Percentiles rank a stretch among this genome's conserved stretches.
phyloP scores from a whole-genome alignment of 2,797 vertebrate species.

The Cyclura pinguis region DNA sequence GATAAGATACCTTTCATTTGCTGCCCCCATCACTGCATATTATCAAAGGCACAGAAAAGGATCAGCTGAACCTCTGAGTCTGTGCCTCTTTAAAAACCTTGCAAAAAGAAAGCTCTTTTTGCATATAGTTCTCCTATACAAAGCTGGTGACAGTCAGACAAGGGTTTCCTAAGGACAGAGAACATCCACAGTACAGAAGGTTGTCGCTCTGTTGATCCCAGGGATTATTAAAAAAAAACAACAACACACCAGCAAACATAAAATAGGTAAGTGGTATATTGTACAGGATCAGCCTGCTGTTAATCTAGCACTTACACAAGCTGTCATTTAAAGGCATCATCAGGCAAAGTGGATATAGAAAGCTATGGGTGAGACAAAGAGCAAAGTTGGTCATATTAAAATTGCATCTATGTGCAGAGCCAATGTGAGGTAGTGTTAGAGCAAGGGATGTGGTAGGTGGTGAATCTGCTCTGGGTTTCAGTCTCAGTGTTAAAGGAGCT shows the following conservation, averaged over 20 bases:
- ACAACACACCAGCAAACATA: background rate
- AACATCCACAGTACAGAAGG: background rate
- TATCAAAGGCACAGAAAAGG: conserved; percentile 46
- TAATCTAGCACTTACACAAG: background rate
- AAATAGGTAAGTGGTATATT: background rate
- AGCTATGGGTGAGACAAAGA: background rate
- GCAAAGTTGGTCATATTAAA: background rate
- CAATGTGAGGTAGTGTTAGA: background rate
- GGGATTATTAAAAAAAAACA: background rate
- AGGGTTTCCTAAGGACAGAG: background rate
- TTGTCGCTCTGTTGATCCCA: background rate
- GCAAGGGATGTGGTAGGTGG: no score
- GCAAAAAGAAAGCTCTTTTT: conserved; percentile 14
- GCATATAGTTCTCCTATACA: conserved; percentile 39
- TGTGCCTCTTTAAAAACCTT: conserved; percentile 38
- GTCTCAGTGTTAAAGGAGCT: background rate
- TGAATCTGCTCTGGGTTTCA: background rate
- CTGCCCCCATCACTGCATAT: background rate
- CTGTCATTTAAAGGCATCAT: background rate
- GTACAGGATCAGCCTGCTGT: background rate
- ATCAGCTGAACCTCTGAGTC: conserved; percentile 37
- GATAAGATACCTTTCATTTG: conserved; percentile 39
- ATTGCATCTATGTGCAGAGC: background rate
- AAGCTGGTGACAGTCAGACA: background rate
- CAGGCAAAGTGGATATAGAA: background rate